These are phyloP conservation scores for Conops quadrifasciatus DNA, from an alignment of 2,888 invertebrate genomes.

Conservation along the genomic window DNA sequence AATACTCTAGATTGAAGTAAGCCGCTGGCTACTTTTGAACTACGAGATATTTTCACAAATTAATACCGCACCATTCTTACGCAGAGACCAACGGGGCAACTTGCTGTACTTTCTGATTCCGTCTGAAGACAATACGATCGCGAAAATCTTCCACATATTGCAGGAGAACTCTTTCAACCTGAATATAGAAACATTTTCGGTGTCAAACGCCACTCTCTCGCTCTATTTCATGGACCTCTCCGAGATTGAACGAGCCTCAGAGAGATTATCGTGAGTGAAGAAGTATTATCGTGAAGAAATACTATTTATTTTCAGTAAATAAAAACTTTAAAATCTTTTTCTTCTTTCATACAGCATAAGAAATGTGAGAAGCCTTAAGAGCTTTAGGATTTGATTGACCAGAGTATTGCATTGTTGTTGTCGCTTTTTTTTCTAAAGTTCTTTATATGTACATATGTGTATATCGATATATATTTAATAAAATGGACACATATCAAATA, in stretches of 20 bases:
- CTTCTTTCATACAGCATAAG: too few species aligned
- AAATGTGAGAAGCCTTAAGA: neutral
- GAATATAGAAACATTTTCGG: constrained; percentile 50
- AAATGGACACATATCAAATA: too few species aligned
- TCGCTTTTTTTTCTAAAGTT: too few species aligned
- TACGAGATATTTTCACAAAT: neutral
- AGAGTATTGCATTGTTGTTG: too few species aligned
- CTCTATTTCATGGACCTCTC: constrained; percentile 9
- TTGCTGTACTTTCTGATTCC: constrained; percentile 45
- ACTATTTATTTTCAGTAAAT: too few species aligned
- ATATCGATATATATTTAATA: too few species aligned
- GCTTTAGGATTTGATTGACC: neutral
- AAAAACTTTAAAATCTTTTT: too few species aligned
- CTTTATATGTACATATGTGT: too few species aligned
- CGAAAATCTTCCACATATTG: constrained; percentile 44
- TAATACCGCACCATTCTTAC: too few species aligned
- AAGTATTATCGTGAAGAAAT: too few species aligned
- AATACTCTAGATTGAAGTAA: constrained; percentile 37
- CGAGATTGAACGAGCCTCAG: neutral
- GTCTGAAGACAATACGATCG: constrained; percentile 35
- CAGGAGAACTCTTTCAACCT: constrained; percentile 47
- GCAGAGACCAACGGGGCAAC: constrained; percentile 39
- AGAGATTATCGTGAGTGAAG: constrained; percentile 11
- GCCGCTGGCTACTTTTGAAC: neutral
- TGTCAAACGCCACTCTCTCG: constrained; percentile 44